These are phyloP conservation scores for Drosophila longiperda DNA, from an alignment of 2,888 invertebrate genomes.

Conservation along the genomic window DNA sequence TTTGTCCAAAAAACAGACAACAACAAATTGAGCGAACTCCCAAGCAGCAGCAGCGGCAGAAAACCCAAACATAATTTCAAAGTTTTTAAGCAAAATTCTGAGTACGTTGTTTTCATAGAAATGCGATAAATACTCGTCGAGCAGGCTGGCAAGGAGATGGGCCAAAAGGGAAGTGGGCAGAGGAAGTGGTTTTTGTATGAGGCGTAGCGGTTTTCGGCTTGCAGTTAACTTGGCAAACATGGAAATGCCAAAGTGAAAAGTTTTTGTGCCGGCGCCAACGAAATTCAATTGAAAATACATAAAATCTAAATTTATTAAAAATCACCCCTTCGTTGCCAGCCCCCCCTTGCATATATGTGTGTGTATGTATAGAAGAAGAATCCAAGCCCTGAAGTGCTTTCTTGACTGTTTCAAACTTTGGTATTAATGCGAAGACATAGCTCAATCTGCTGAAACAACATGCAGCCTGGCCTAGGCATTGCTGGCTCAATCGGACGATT, in stretches of 20 bases:
- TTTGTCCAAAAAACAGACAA: conserved; percentile 46
- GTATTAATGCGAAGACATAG: conserved; percentile 52
- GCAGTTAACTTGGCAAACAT: conserved; percentile 79
- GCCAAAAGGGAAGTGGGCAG: conserved; percentile 13
- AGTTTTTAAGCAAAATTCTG: conserved; percentile 72
- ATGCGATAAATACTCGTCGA: conserved; percentile 73
- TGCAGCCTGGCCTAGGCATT: conserved; percentile 51
- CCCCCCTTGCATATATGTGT: background rate
- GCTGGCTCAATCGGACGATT: conserved; percentile 30
- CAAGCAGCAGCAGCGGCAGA: conserved; percentile 9
- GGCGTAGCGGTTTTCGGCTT: conserved; percentile 45
- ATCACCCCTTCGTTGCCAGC: conserved; percentile 4
- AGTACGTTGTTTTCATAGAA: conserved; percentile 79
- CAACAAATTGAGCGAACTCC: conserved; percentile 35
- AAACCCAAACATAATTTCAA: conserved; percentile 72
- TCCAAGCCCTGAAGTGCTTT: conserved; percentile 34
- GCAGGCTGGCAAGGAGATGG: background rate
- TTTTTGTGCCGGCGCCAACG: conserved; percentile 52
- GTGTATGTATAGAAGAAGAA: background rate
- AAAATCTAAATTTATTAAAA: conserved; percentile 76
- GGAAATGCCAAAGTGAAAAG: conserved; percentile 77
- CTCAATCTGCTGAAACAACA: conserved; percentile 51
- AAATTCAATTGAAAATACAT: conserved; percentile 78
- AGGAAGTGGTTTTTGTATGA: conserved; percentile 51
- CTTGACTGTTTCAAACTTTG: conserved; percentile 51